Percentiles rank a stretch among this genome's conserved stretches.
Conservation (phyloP, 2,888 invertebrate genomes). For the Trissoscelio sp. region DNA sequence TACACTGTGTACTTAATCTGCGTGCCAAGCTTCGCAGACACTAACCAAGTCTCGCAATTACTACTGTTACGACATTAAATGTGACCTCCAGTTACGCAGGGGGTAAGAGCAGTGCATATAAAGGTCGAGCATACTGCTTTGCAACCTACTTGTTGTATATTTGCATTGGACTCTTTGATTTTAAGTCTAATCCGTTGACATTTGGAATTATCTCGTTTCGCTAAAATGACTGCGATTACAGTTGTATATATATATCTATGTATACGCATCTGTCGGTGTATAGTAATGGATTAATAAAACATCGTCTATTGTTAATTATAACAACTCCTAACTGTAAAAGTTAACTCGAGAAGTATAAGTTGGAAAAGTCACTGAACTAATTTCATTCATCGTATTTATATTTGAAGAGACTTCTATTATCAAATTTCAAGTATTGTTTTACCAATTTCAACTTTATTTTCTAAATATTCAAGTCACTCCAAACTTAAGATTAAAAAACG, state of each 20-base stretch:
- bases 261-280: too few species aligned
- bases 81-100: slow-evolving; percentile 46
- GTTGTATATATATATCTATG: too few species aligned
- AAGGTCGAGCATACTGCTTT: slow-evolving; percentile 38
- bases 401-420: too few species aligned
- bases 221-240: slow-evolving; percentile 1
- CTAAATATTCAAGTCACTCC: too few species aligned
- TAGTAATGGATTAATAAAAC: background rate
- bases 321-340: background rate
- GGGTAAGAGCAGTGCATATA: slow-evolving; percentile 20
- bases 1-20: slow-evolving; percentile 53
- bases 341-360: slow-evolving; percentile 1
- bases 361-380: slow-evolving; percentile 1
- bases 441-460: background rate
- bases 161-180: slow-evolving; percentile 29
- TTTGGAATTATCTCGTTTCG: background rate
- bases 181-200: slow-evolving; percentile 11
- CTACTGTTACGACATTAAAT: slow-evolving; percentile 52
- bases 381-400: background rate
- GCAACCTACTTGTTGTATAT: slow-evolving; percentile 25
- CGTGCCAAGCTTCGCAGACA: slow-evolving; percentile 49
- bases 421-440: background rate
- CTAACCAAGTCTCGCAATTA: slow-evolving; percentile 40
- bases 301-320: background rate
- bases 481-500: too few species aligned